Conservation (phyloP, 2,888 invertebrate genomes). For the Catonia carolina region DNA sequence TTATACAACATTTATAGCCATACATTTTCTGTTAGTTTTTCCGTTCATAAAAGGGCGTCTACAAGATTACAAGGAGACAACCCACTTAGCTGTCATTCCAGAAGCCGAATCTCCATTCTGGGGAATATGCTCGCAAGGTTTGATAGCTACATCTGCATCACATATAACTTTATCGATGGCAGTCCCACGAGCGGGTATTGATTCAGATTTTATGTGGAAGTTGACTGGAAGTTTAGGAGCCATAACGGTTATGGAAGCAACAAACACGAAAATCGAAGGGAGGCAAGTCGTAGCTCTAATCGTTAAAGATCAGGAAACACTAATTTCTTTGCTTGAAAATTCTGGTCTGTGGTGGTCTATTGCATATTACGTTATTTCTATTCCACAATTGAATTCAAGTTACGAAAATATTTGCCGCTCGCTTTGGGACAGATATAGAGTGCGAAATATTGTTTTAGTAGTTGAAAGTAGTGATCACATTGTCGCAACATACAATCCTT, state of each 20-base stretch:
- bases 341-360: neutral
- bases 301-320: neutral
- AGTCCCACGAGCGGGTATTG: neutral
- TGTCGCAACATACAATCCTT: constrained; percentile 4
- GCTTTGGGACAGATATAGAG: constrained; percentile 5
- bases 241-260: neutral
- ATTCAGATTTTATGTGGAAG: neutral
- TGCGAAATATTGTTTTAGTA: constrained; percentile 1
- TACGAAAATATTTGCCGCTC: neutral
- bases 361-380: neutral
- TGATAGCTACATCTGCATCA: neutral
- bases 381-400: neutral
- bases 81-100: constrained; percentile 2
- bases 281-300: constrained; percentile 3
- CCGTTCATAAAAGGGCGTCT: too few species aligned
- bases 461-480: neutral
- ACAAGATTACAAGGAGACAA: neutral
- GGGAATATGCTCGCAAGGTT: neutral
- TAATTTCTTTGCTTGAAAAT: neutral
- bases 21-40: too few species aligned
- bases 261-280: neutral
- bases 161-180: constrained; percentile 4
- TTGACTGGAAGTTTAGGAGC: constrained; percentile 8
- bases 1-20: too few species aligned
- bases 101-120: constrained; percentile 1